These are phyloP conservation scores for Ceratitis capitata DNA, from an alignment of 1,140 invertebrate species.

Conservation along the genomic window DNA sequence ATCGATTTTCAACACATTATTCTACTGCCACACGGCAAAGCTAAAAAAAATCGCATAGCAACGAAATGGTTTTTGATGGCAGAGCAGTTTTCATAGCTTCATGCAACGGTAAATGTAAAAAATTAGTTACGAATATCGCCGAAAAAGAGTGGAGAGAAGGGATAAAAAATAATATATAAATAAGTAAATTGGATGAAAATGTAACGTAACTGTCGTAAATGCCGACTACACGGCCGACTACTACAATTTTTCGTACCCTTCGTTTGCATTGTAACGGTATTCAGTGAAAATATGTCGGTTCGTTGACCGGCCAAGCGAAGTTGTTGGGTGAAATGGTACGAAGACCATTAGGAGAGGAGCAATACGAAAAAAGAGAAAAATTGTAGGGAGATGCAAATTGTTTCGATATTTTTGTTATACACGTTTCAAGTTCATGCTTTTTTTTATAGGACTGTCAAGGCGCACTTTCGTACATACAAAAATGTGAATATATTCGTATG, in stretches of 20 bases:
- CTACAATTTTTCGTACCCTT: background rate
- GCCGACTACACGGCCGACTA: background rate
- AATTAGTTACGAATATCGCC: too few species aligned
- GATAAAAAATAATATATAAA: background rate
- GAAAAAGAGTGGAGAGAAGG: background rate
- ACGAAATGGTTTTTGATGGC: background rate
- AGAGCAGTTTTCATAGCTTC: background rate
- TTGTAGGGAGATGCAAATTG: too few species aligned
- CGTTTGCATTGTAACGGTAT: background rate
- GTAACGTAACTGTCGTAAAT: conserved; percentile 1
- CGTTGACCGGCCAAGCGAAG: background rate
- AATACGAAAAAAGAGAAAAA: background rate
- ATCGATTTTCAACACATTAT: background rate
- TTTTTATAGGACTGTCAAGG: background rate
- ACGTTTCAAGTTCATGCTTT: background rate
- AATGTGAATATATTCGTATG: background rate
- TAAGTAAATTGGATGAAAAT: background rate
- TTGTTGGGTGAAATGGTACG: background rate
- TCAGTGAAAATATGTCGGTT: background rate
- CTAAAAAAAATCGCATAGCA: background rate
- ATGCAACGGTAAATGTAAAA: background rate
- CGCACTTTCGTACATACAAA: background rate
- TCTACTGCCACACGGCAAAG: background rate
- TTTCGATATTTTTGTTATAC: background rate
- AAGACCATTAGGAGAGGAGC: too few species aligned